phyloP scores from a whole-genome alignment of 2,888 invertebrate genomes.

The Noctua fimbriata region DNA sequence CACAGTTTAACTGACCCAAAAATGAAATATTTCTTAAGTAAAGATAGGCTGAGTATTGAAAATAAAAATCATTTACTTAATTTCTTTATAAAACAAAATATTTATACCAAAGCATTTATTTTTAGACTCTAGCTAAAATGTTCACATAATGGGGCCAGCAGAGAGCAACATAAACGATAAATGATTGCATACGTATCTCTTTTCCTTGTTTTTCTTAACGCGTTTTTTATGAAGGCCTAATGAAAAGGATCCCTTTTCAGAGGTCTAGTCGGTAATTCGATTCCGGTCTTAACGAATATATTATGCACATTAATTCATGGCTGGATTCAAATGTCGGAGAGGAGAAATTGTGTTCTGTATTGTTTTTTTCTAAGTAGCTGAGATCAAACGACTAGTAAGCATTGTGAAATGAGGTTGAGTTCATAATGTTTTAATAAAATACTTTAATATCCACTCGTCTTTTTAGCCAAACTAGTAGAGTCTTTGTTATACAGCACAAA shows the following conservation, averaged over 20 bases:
- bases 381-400: neutral
- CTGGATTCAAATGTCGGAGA: neutral
- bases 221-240: constrained; percentile 58
- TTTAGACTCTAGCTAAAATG: constrained; percentile 12
- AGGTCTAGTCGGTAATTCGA: constrained; percentile 36
- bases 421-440: neutral
- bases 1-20: neutral
- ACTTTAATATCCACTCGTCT: neutral
- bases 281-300: constrained; percentile 31
- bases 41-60: too few species aligned
- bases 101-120: constrained; percentile 24
- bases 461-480: neutral
- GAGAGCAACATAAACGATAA: constrained; percentile 54
- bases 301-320: constrained; percentile 37
- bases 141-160: constrained; percentile 35
- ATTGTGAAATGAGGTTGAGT: neutral
- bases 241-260: constrained; percentile 45
- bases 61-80: neutral
- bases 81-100: constrained; percentile 17
- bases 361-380: neutral
- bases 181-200: constrained; percentile 55
- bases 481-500: too few species aligned
- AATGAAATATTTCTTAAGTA: neutral
- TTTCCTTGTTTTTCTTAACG: constrained; percentile 61
- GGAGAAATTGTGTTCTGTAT: neutral